A percentile compares a stretch with the other conserved stretches of the same genome.
Conservation (phyloP, 2,797 vertebrate species). For the Stomatorhinus walkeri region DNA sequence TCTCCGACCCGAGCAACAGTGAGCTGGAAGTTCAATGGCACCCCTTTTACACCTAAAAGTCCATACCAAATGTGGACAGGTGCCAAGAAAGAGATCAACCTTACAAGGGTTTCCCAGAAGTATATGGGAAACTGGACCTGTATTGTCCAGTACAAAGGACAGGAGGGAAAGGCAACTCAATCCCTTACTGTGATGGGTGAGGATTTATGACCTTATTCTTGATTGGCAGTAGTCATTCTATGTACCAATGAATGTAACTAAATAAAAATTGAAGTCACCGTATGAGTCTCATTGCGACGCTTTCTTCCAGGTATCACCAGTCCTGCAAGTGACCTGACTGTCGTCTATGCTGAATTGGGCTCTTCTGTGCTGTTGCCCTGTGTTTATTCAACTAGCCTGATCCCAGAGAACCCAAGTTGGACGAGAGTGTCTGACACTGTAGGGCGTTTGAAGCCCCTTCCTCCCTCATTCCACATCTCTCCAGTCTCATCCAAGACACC, state of each 20-base stretch:
- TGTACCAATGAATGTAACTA: neutral
- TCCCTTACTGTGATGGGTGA: conserved; percentile 54
- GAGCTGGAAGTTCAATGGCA: conserved; percentile 46
- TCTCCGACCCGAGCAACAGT: neutral
- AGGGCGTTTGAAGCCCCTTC: neutral
- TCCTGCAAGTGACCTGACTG: conserved; percentile 38
- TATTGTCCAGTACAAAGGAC: conserved; percentile 10
- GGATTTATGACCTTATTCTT: neutral
- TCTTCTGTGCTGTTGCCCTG: conserved; percentile 54
- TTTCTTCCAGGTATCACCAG: conserved; percentile 50
- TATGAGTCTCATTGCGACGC: neutral
- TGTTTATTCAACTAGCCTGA: conserved; percentile 44
- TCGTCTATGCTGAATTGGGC: conserved; percentile 52
- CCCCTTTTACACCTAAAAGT: neutral
- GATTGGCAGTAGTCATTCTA: neutral
- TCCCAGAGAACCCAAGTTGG: conserved; percentile 34
- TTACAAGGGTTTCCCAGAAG: conserved; percentile 20
- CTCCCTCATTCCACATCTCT: conserved; percentile 23
- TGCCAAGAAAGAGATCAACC: neutral
- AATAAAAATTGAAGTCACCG: neutral
- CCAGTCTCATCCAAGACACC: neutral
- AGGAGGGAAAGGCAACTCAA: conserved; percentile 28
- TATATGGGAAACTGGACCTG: conserved; percentile 57
- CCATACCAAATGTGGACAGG: neutral
- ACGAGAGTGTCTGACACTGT: conserved; percentile 32